These are phyloP conservation scores for Ptyas mucosa DNA, from an alignment of 2,113 vertebrate species.

Conservation along the genomic window DNA sequence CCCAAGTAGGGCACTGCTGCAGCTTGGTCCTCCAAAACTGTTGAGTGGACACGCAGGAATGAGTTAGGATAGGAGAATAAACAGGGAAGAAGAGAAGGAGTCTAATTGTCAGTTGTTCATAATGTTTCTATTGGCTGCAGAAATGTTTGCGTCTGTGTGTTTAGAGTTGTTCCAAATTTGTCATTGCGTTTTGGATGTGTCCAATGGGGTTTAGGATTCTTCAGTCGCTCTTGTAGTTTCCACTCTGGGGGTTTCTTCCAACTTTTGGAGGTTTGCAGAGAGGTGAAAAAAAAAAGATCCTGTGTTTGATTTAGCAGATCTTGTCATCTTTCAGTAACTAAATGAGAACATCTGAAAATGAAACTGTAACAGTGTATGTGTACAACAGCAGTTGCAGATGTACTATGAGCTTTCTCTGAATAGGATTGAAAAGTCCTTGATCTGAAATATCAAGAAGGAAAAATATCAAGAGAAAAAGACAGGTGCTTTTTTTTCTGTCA, in stretches of 20 bases:
- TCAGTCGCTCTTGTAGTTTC: background rate
- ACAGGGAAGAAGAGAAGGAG: background rate
- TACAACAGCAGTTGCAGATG: background rate
- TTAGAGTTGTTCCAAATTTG: background rate
- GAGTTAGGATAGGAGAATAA: background rate
- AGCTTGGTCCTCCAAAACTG: background rate
- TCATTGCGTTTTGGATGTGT: background rate
- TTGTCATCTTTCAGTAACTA: background rate
- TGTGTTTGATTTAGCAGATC: background rate
- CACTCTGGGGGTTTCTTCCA: background rate
- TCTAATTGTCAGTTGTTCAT: background rate
- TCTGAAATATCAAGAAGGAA: background rate
- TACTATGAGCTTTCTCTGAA: background rate
- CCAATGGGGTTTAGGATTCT: background rate
- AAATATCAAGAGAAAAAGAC: background rate
- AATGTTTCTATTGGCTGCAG: background rate
- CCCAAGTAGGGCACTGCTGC: background rate
- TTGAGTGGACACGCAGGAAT: background rate
- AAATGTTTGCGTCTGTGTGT: background rate
- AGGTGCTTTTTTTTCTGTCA: background rate
- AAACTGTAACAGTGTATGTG: background rate
- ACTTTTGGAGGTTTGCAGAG: background rate
- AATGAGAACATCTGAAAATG: background rate
- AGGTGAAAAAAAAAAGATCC: background rate
- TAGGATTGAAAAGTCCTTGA: background rate